Evolutionary conservation across 2,888 invertebrate genomes (phyloP), one percentile per base, ranked within the genome.

Genomic region (Ectemnius lituratus): DNA sequence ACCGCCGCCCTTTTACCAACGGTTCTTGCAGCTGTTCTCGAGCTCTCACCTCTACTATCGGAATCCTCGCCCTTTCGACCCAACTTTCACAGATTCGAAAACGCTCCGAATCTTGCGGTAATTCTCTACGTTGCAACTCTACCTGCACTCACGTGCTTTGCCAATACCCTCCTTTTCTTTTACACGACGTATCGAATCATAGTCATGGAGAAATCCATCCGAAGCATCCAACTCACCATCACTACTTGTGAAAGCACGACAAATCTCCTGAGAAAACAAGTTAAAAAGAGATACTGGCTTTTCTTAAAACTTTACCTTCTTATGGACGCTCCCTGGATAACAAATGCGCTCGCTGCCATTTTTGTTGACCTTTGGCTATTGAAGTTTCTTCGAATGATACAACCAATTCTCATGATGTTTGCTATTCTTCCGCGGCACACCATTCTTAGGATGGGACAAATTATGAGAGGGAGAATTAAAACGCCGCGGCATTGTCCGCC

Each of bases 281-380:
- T 87, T 47, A 75, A 67, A 59, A 85, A 85, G 56, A 87, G 84
- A 16, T 88, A 87, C 67, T 77, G 85, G 63, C 63, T 87, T 0
- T 87, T 87, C 60, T 47, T 88, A 27, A 81, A 82, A 57, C 73
- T 88, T 13, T 88, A 87, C 60, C 67, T 88, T 2, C 66, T 88
- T 57, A 88, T 87, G 88, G 87, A 87, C 2, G 76, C 87, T 0
- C 85, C 88, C 0, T 87, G 86, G 86, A 77, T 88, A 13, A 84
- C 87, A 2, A 84, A 85, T 4, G 81, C 81, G n/a, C 69, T 89
- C 1, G 87, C 81, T 4, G 85, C 86, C 4, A 82, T 85, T 20
- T 89, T 77, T 63, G 73, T 83, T 13, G 80, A 86, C 52, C 78
- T 89, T 3, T 88, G 89, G 88, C 28, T 87, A 5, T 71, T 89